Evolutionary conservation across 2,113 vertebrate genomes (phyloP), one percentile per base, ranked within the genome.

Genomic region (Oreochromis aureus): DNA sequence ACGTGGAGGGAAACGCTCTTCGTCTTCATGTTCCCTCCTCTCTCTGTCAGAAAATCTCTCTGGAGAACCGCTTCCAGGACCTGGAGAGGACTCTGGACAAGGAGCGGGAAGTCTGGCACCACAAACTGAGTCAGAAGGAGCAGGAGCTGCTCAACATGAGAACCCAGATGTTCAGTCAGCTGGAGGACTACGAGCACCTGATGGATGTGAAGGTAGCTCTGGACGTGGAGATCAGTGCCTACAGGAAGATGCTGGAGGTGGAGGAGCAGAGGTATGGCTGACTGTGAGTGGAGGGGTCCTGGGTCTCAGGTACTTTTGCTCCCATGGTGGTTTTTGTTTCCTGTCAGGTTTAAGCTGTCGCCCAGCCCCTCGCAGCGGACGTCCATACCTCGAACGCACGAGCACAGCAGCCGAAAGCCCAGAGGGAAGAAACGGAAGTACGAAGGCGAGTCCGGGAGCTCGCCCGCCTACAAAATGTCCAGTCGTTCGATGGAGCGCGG

Each of bases 201-300:
- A 91, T 98, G 80, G 97, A 97, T 32, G 94, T 97, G 63, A 98
- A 98, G 88, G 87, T 98, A n/a, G 96, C 97, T 27, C 92, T 98
- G 80, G 97, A 98, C 85, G 93, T 98, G 96, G 98, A 98, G 94
- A 98, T 98, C 92, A 97, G 92, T 82, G 95, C 97, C 0, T 98
- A 98, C 89, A 96, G 97, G 81, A 97, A 97, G 90, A 97, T 98
- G 97, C 90, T 98, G 94, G 97, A 98, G 93, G 97, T 96, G 83
- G 98, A 98, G 89, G 97, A 98, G 87, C 91, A 97, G 85, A 96
- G 98, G 97, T 98, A 24, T 1, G 12, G 4, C 19, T n/a, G 19
- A 4, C 0, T 78, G 12, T n/a, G 30, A n/a, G 6, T 53, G 46
- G 46, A 53, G 10, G 16, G 0, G 27, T 53, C 18, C 73, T 32